Conservation (phyloP, 2,113 vertebrate genomes). For the Amia ocellicauda region DNA sequence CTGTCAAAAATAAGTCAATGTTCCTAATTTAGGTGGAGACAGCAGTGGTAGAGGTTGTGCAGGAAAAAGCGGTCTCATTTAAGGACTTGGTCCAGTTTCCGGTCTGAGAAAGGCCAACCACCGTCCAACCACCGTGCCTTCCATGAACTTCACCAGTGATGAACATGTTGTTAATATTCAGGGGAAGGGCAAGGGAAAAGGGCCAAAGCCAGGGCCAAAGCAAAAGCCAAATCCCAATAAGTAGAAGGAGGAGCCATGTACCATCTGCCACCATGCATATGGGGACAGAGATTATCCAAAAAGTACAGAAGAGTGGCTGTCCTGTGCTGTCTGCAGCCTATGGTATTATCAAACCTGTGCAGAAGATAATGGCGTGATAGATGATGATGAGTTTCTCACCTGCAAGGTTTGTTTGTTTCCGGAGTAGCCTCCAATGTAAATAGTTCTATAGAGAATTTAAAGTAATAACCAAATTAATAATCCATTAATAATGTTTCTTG, state of each 20-base stretch:
- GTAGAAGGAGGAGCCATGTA: background rate
- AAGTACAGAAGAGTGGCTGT: conserved; percentile 8
- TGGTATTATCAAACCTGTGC: conserved; percentile 7
- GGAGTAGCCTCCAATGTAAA: conserved; percentile 4
- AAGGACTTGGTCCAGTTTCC: too few relatives aligned
- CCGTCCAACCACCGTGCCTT: background rate
- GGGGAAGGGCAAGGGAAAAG: background rate
- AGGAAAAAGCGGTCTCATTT: too few relatives aligned
- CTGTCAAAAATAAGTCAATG: conserved; percentile 5
- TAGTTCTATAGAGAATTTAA: too few relatives aligned
- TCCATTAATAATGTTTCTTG: conserved; percentile 4
- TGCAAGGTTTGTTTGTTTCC: conserved; percentile 16
- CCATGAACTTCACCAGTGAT: conserved; percentile 11
- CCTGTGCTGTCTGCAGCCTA: background rate
- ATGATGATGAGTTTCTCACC: conserved; percentile 9
- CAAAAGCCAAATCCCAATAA: background rate
- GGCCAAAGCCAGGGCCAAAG: background rate
- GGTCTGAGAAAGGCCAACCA: conserved; percentile 7
- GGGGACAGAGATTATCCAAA: conserved; percentile 3
- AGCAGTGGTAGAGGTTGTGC: background rate
- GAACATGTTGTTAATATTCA: background rate
- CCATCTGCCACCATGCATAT: too few relatives aligned
- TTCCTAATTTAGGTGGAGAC: conserved; percentile 4
- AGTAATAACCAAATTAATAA: conserved; percentile 4
- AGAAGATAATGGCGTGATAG: conserved; percentile 13